These are phyloP conservation scores for Vandiemenella viatica DNA, from an alignment of 2,888 invertebrate genomes.

Conservation along the genomic window DNA sequence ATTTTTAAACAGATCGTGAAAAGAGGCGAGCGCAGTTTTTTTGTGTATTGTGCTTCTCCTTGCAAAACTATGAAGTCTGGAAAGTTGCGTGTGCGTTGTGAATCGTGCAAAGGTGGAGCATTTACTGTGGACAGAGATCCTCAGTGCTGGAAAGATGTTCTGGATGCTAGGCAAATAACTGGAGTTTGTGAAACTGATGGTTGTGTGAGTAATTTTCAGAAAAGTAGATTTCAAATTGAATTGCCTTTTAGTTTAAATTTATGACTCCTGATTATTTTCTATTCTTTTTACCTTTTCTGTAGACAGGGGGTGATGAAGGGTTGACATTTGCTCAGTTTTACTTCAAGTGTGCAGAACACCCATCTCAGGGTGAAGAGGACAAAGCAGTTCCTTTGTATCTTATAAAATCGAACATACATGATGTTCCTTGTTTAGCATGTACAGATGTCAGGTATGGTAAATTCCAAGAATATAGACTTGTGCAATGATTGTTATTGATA, in stretches of 20 bases:
- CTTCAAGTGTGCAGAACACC: conserved; percentile 62
- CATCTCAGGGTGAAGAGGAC: conserved; percentile 52
- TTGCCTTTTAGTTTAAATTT: background rate
- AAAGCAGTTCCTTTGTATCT: conserved; percentile 53
- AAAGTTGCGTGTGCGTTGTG: conserved; percentile 61
- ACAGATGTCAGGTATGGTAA: conserved; percentile 46
- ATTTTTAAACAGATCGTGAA: conserved; percentile 28
- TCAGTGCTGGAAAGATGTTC: conserved; percentile 64
- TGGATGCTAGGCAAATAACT: conserved; percentile 45
- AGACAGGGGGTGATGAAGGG: conserved; percentile 31
- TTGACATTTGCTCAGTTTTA: conserved; percentile 57
- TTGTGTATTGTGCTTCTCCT: conserved; percentile 43
- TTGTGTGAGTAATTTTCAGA: conserved; percentile 23
- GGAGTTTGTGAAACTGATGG: conserved; percentile 51
- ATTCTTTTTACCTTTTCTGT: conserved; percentile 11
- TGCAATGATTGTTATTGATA: no score
- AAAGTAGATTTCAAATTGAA: background rate
- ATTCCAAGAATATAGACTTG: no score
- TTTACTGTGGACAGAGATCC: conserved; percentile 67
- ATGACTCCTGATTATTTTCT: background rate
- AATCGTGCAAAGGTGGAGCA: conserved; percentile 57
- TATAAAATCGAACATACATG: conserved; percentile 46
- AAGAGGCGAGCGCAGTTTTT: conserved; percentile 27
- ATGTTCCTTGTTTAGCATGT: conserved; percentile 60
- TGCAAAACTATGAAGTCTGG: conserved; percentile 48